phyloP scores from a whole-genome alignment of 2,888 invertebrate genomes.

The Andrena trimmerana region DNA sequence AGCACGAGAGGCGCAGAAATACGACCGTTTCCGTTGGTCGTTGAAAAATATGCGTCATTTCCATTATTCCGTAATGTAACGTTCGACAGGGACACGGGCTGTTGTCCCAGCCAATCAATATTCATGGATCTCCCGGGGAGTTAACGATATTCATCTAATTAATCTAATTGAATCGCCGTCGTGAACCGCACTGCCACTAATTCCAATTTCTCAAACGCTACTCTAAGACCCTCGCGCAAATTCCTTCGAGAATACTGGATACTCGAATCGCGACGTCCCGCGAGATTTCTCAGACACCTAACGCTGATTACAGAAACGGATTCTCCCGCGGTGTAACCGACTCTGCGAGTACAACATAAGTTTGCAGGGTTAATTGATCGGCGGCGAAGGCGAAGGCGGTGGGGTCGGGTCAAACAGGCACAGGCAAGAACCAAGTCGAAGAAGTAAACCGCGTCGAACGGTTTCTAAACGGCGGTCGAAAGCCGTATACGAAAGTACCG shows the following conservation, averaged over 20 bases:
- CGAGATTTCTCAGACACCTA: background rate
- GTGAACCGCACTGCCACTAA: slow-evolving; percentile 10
- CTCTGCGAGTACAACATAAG: too few species aligned
- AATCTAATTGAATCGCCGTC: slow-evolving; percentile 5
- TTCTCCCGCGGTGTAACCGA: too few species aligned
- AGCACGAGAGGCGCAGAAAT: background rate
- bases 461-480: slow-evolving; percentile 71
- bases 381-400: background rate
- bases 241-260: background rate
- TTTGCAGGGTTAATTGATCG: slow-evolving; percentile 2
- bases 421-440: slow-evolving; percentile 49
- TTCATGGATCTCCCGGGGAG: slow-evolving; percentile 11
- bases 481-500: slow-evolving; percentile 55
- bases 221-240: background rate
- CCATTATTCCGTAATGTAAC: slow-evolving; percentile 14
- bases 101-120: slow-evolving; percentile 13
- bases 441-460: slow-evolving; percentile 66
- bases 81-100: background rate
- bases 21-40: background rate
- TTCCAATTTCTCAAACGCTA: slow-evolving; percentile 10
- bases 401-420: slow-evolving; percentile 68
- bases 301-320: background rate
- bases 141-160: slow-evolving; percentile 24
- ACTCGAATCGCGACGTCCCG: background rate
- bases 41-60: slow-evolving; percentile 7